Evolutionary conservation across 1,140 invertebrate species (phyloP), one percentile per base, ranked within the genome.

Genomic region (Leptinotarsa defecta): DNA sequence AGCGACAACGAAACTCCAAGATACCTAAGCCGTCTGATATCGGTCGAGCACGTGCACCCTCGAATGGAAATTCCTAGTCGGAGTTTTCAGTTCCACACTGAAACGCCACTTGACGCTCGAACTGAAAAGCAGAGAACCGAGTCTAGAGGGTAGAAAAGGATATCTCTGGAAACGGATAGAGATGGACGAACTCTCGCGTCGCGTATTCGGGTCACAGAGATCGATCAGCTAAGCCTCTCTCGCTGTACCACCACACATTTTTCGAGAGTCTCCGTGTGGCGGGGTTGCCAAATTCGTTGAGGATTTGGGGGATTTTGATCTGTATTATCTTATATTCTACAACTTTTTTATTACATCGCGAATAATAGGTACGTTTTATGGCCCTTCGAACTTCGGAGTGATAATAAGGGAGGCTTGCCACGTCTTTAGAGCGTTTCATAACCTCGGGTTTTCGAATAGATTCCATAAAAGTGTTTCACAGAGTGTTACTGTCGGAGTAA

Each of bases 171-270:
- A 43, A 24, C 65, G 19, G 27, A 24, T n/a, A 15, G 64, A 68
- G 65, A 68, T 34, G 65, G 20, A 24, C 27, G 27, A 68, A 15
- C 65, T 68, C 24, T 71, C 43, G 19, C 49, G 49, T 71, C 70
- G 43, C 70, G 22, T 71, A 71, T 71, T 71, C 70, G 70, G 70
- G 70, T 71, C 70, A 71, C 70, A 71, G 70, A 62, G 48, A 71
- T 71, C 70, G 70, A 71, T 71, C 70, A 71, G 70, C 48, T 71
- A 71, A 61, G 52, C 70, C 70, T 57, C 70, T 57, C 70, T 71
- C 52, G 52, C 52, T 62, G 52, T 62, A 27, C 70, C 70, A 69
- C 43, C 8, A 70, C 52, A 62, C 20, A 61, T 3, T 57, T 71
- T 62, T 71, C 24, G 70, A 57, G 52, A 57, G 52, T 17, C 15